Conservation (phyloP, 2,888 invertebrate genomes). For the Punctoribates punctum region DNA sequence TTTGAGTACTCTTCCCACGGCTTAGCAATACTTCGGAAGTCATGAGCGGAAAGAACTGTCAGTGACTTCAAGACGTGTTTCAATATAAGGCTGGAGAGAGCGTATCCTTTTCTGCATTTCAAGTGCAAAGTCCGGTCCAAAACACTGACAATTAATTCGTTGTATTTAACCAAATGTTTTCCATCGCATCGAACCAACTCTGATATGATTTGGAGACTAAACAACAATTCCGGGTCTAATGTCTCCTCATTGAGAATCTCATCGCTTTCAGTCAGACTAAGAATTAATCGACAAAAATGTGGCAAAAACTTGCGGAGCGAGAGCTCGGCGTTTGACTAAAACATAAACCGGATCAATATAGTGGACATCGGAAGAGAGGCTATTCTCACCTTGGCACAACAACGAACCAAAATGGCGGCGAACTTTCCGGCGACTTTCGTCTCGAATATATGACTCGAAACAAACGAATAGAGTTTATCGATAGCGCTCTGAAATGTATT, state of each 20-base stretch:
- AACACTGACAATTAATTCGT: slow-evolving; percentile 64
- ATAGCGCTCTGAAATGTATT: slow-evolving; percentile 60
- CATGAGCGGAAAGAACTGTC: slow-evolving; percentile 61
- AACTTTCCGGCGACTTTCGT: slow-evolving; percentile 74
- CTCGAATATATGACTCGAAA: slow-evolving; percentile 71
- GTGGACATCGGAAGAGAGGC: background rate
- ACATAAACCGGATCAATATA: background rate
- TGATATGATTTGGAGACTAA: slow-evolving; percentile 69
- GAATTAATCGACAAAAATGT: slow-evolving; percentile 65
- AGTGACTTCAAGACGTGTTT: slow-evolving; percentile 61
- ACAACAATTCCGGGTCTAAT: slow-evolving; percentile 71
- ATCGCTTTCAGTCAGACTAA: slow-evolving; percentile 60
- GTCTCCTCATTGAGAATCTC: slow-evolving; percentile 69
- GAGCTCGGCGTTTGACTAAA: slow-evolving; percentile 60
- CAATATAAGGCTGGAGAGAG: slow-evolving; percentile 63
- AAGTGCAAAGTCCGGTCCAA: slow-evolving; percentile 68
- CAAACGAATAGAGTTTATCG: slow-evolving; percentile 69
- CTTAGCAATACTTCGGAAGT: slow-evolving; percentile 62
- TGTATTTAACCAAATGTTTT: slow-evolving; percentile 62
- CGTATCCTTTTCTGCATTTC: slow-evolving; percentile 65
- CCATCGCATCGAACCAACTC: slow-evolving; percentile 65
- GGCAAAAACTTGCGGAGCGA: slow-evolving; percentile 71
- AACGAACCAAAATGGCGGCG: slow-evolving; percentile 67
- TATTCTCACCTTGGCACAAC: slow-evolving; percentile 56
- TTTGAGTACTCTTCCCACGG: slow-evolving; percentile 61